phyloP scores from a whole-genome alignment of 2,113 vertebrate genomes.

The Potamarius usumacintae region DNA sequence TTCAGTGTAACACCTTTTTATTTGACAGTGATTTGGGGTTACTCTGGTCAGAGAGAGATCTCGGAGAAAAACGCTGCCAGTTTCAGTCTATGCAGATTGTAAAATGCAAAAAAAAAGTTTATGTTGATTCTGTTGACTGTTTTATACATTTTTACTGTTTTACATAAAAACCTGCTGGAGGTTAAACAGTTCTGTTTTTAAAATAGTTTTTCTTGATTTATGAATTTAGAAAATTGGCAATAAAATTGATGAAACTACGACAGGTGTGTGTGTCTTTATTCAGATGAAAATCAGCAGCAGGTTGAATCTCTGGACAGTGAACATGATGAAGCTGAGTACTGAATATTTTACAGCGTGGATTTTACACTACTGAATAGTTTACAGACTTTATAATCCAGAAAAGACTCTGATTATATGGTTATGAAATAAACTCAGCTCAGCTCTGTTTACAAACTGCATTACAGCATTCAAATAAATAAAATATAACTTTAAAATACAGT shows the following conservation, averaged over 20 bases:
- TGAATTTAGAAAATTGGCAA: slow-evolving; percentile 28
- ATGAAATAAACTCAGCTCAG: too few relatives aligned
- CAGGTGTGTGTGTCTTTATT: not conserved
- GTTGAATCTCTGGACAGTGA: too few relatives aligned
- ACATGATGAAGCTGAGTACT: too few relatives aligned
- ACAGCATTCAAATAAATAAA: too few relatives aligned
- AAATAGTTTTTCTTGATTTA: not conserved
- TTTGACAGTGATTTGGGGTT: not conserved
- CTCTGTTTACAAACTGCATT: too few relatives aligned
- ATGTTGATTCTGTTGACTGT: slow-evolving; percentile 29
- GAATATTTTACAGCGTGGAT: too few relatives aligned
- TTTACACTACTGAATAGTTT: not conserved
- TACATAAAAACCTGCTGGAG: slow-evolving; percentile 1
- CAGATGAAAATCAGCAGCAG: not conserved
- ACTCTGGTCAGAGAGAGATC: not conserved
- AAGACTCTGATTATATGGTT: too few relatives aligned
- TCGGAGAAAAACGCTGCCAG: slow-evolving; percentile 13
- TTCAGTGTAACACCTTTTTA: not conserved
- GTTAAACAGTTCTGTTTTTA: not conserved
- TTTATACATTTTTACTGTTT: slow-evolving; percentile 37
- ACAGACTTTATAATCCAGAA: not conserved
- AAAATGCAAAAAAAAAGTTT: slow-evolving; percentile 1
- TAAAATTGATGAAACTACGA: slow-evolving; percentile 16
- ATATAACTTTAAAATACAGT: too few relatives aligned
- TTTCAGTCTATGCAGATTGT: slow-evolving; percentile 40